Percentiles rank a stretch among this genome's conserved stretches.
phyloP scores from a whole-genome alignment of 2,113 vertebrate species.

The Fregetta grallaria region DNA sequence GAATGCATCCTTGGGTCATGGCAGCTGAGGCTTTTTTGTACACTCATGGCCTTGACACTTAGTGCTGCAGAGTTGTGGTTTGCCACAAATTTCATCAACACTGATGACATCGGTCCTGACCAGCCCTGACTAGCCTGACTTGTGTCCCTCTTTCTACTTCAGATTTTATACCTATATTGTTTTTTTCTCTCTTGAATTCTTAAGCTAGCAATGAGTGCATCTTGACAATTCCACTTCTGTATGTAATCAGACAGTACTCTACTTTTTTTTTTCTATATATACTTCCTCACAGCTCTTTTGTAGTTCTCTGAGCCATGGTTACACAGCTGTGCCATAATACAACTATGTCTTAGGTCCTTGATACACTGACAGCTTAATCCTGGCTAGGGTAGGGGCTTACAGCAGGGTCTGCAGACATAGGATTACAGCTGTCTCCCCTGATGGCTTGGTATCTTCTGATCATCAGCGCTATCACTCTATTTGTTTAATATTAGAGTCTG shows the following conservation, averaged over 20 bases:
- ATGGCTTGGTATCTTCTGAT: neutral
- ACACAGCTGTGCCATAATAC: neutral
- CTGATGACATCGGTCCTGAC: neutral
- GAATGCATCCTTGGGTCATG: neutral
- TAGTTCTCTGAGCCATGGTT: neutral
- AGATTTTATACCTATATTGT: no score
- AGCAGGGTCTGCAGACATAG: neutral
- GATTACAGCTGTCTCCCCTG: neutral
- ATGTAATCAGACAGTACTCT: neutral
- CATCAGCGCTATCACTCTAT: neutral
- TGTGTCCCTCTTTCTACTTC: no score
- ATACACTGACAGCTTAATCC: neutral
- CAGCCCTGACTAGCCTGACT: neutral
- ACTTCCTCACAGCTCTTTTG: neutral
- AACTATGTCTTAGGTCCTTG: neutral
- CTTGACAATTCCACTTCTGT: neutral
- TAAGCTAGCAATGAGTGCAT: neutral
- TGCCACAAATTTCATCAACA: neutral
- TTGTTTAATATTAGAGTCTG: neutral
- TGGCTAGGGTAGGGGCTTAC: neutral
- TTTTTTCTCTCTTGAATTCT: neutral
- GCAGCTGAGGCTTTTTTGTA: neutral
- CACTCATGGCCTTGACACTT: neutral
- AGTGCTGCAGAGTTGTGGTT: neutral
- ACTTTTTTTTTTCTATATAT: neutral